Base-by-base conservation (phyloP, 1,140 invertebrate species). In the Cardiocondyla obscurior region DNA sequence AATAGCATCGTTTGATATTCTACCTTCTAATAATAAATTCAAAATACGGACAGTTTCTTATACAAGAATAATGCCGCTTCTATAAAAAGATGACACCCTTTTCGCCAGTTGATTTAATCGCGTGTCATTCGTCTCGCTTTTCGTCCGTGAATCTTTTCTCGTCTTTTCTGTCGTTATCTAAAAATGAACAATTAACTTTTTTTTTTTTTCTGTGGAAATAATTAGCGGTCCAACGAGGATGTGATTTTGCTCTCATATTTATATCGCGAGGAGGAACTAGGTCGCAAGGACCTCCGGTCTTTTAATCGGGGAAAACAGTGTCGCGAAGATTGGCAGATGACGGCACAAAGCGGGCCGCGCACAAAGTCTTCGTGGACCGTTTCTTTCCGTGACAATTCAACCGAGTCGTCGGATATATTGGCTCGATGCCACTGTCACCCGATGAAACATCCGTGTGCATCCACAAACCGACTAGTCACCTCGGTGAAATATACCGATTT, bases 401-500 rank as follows among this genome's bases (percentile, higher is more conserved):
- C 62, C 65, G 42, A 79, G 62, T 39, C 83, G 77, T 72, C 58
- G 72, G 82, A 81, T 82, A 46, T 79, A 83, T 92, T 92, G 92
- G 92, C 92, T 87, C 67, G 74, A 42, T 92, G 92, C 91, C 92
- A 92, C 81, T 86, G 82, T 87, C 83, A 85, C 83, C 84, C 85
- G 79, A 82, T 83, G 84, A 90, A 69, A 89, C 89, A 90, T 90
- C 87, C 85, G 87, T 85, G 86, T 85, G 65, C 53, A 62, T 74
- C 62, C 39, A 70, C 69, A 72, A 79, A 69, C 77, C 86, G 73
- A 76, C 53, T 79, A 77, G 74, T 84, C 84, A 82, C 69, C 84
- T 64, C 67, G 60, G 83, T 90, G 87, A 62, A 62, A 89, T 91
- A 93, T 90, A 92, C 91, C 89, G 88, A 92, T 92, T 92, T 93